A percentile compares a stretch with the other conserved stretches of the same genome.
Conservation (phyloP, 2,888 invertebrate species). For the Seladonia tumulorum region DNA sequence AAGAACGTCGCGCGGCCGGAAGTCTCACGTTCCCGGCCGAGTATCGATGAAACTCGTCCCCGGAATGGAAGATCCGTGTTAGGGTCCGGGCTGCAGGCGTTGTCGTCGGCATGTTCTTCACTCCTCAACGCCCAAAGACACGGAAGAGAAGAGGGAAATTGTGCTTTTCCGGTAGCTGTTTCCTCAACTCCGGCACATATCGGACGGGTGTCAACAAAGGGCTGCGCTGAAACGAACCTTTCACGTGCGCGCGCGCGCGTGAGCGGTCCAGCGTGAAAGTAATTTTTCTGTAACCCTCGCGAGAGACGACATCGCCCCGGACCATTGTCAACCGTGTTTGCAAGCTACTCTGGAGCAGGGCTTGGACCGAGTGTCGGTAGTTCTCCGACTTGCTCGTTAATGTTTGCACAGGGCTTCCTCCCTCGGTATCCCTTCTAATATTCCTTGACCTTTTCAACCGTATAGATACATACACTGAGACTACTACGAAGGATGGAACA, state of each 20-base stretch:
- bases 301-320: not conserved
- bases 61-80: conserved; percentile 51
- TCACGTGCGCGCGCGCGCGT: not conserved
- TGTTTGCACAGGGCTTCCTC: not conserved
- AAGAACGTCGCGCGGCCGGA: not conserved
- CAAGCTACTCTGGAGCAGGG: not conserved
- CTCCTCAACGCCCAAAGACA: conserved; percentile 4
- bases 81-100: not conserved
- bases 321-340: conserved; percentile 9
- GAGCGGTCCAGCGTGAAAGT: conserved; percentile 22
- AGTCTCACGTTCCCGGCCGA: conserved; percentile 38
- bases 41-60: conserved; percentile 43
- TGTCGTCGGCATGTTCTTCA: conserved; percentile 4
- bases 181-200: not conserved
- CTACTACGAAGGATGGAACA: not conserved
- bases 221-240: not conserved
- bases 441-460: not conserved
- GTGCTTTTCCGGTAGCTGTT: conserved; percentile 8
- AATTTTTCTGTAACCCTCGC: conserved; percentile 33
- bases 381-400: not conserved
- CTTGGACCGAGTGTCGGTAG: not conserved
- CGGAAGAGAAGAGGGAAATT: not conserved
- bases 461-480: not conserved
- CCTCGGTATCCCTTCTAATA: not conserved
- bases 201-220: not conserved